phyloP scores from a whole-genome alignment of 2,797 vertebrate species.

The Microctenopoma lineatum region DNA sequence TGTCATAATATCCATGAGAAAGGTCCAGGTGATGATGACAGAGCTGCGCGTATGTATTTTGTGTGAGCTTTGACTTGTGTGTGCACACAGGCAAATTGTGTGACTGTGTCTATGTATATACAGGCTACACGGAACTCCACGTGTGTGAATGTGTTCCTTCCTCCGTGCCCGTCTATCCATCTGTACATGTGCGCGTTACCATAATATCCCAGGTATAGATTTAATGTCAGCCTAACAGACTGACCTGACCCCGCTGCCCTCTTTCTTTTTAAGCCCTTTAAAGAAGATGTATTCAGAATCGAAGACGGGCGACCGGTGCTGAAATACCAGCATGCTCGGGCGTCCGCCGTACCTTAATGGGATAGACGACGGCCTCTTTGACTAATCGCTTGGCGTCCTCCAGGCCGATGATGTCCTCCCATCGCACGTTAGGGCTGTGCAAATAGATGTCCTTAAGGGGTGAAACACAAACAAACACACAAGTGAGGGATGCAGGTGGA shows the following conservation, averaged over 20 bases:
- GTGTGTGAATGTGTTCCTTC: conserved; percentile 12
- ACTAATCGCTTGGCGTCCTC: conserved; percentile 95
- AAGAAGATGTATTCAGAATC: conserved; percentile 85
- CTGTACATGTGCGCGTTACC: conserved; percentile 51
- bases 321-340: conserved; percentile 78
- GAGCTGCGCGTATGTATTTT: conserved; percentile 25
- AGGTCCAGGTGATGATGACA: conserved; percentile 61
- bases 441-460: conserved; percentile 95
- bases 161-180: conserved; percentile 46
- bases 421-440: conserved; percentile 92
- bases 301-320: conserved; percentile 71
- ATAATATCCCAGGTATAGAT: conserved; percentile 82
- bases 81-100: conserved; percentile 2
- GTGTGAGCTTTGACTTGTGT: conserved; percentile 28
- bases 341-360: conserved; percentile 76
- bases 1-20: conserved; percentile 62
- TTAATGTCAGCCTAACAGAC: conserved; percentile 82
- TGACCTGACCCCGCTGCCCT: conserved; percentile 66
- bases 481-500: conserved; percentile 33
- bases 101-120: conserved; percentile 14
- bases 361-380: conserved; percentile 97
- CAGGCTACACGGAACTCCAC: conserved; percentile 19
- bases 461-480: conserved; percentile 42
- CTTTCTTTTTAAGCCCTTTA: conserved; percentile 73
- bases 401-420: conserved; percentile 95